These are phyloP conservation scores for Oreonectes daqikongensis DNA, from an alignment of 2,797 vertebrate species.

Conservation along the genomic window DNA sequence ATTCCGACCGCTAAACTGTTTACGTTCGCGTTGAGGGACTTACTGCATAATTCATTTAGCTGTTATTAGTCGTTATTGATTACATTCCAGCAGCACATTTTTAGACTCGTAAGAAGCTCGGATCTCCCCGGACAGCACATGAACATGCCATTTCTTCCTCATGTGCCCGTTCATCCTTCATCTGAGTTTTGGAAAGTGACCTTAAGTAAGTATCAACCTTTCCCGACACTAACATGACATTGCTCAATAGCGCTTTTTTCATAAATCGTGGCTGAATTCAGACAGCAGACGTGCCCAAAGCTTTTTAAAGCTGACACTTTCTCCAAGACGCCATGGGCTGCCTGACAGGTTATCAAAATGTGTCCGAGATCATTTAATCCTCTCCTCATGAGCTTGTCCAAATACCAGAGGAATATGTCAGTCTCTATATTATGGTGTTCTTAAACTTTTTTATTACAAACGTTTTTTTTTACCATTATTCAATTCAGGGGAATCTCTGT, in stretches of 20 bases:
- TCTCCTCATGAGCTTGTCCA: slow-evolving; percentile 52
- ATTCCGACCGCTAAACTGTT: slow-evolving; percentile 36
- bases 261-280: slow-evolving; percentile 35
- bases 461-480: slow-evolving; percentile 38
- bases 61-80: slow-evolving; percentile 39
- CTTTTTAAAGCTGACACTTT: slow-evolving; percentile 51
- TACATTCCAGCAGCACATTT: slow-evolving; percentile 24
- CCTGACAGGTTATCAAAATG: slow-evolving; percentile 63
- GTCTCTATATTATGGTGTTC: slow-evolving; percentile 37
- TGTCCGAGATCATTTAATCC: slow-evolving; percentile 57
- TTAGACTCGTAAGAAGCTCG: slow-evolving; percentile 20
- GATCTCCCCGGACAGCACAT: slow-evolving; percentile 27
- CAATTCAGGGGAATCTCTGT: slow-evolving; percentile 10
- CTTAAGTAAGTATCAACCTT: slow-evolving; percentile 55
- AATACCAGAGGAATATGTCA: slow-evolving; percentile 46
- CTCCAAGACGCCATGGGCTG: slow-evolving; percentile 41
- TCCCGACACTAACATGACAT: slow-evolving; percentile 55
- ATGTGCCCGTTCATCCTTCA: slow-evolving; percentile 29
- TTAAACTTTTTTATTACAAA: slow-evolving; percentile 10
- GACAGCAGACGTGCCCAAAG: slow-evolving; percentile 49
- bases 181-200: slow-evolving; percentile 58
- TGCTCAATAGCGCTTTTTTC: slow-evolving; percentile 43
- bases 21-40: slow-evolving; percentile 35
- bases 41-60: slow-evolving; percentile 44
- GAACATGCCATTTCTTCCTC: slow-evolving; percentile 46